A percentile compares a stretch with the other conserved stretches of the same genome.
phyloP scores from a whole-genome alignment of 2,797 vertebrate species.

The Distichodus sexfasciatus region DNA sequence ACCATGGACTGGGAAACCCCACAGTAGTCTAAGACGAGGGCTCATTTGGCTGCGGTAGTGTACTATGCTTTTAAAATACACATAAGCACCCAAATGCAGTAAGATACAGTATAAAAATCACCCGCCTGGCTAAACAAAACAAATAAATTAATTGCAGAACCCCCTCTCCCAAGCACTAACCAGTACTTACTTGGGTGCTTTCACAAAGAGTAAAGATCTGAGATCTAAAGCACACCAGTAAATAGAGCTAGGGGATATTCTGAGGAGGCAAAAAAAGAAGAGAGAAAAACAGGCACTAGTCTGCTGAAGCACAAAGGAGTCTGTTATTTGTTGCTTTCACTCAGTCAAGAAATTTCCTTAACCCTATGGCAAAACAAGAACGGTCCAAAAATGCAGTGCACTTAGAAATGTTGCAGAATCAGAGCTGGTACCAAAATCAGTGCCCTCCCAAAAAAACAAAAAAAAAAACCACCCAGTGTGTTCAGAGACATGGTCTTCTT shows the following conservation, averaged over 20 bases:
- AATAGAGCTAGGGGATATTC: slow-evolving; percentile 15
- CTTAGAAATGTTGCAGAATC: slow-evolving; percentile 12
- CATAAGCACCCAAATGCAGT: slow-evolving; percentile 9
- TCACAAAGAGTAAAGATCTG: background rate
- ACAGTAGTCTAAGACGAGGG: background rate
- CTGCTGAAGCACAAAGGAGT: slow-evolving; percentile 6
- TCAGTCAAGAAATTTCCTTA: slow-evolving; percentile 5
- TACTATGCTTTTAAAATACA: slow-evolving; percentile 17
- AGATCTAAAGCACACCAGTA: slow-evolving; percentile 11
- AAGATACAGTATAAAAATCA: slow-evolving; percentile 26
- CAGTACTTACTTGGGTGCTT: slow-evolving; percentile 5
- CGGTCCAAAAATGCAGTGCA: slow-evolving; percentile 11
- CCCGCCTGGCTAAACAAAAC: background rate
- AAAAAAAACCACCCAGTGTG: background rate
- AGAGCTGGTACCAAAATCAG: slow-evolving; percentile 10
- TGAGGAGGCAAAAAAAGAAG: background rate
- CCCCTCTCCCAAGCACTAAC: background rate
- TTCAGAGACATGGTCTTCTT: background rate
- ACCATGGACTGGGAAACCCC: background rate
- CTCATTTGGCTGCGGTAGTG: slow-evolving; percentile 30
- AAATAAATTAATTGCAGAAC: background rate
- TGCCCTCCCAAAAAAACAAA: background rate
- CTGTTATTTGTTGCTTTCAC: slow-evolving; percentile 3
- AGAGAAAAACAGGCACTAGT: slow-evolving; percentile 45
- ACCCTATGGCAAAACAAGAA: slow-evolving; percentile 2